Percentiles rank a stretch among this genome's conserved stretches.
These are phyloP conservation scores for Nyctibius grandis DNA, from an alignment of 2,797 vertebrate genomes.

Conservation along the genomic window DNA sequence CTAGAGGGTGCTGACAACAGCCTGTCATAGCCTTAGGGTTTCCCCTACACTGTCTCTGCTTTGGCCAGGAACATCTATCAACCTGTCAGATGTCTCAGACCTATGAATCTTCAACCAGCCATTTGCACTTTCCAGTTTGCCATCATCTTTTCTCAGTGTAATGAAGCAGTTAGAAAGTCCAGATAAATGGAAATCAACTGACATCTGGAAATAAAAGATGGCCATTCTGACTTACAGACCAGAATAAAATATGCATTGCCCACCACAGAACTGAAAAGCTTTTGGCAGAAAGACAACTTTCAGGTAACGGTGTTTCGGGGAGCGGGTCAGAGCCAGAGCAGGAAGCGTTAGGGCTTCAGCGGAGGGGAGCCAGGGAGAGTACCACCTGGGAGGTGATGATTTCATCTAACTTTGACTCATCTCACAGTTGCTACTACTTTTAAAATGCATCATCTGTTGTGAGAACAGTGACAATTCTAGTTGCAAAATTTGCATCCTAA, in stretches of 20 bases:
- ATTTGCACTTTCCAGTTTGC: not conserved
- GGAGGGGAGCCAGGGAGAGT: not conserved
- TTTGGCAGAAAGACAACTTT: not conserved
- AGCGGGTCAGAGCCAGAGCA: not conserved
- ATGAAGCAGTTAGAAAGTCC: not conserved
- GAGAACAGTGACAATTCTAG: not conserved
- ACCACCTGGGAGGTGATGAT: not conserved
- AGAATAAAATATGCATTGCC: not conserved
- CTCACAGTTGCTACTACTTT: conserved; percentile 2
- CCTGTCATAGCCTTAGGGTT: not conserved
- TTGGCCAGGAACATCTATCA: not conserved
- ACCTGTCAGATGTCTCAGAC: not conserved
- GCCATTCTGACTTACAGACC: not conserved
- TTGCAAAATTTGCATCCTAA: not conserved
- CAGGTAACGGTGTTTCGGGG: not conserved
- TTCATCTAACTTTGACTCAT: conserved; percentile 1
- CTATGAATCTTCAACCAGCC: not conserved
- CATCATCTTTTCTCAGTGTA: not conserved
- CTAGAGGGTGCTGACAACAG: not conserved
- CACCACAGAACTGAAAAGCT: not conserved
- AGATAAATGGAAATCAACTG: not conserved
- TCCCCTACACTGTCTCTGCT: not conserved
- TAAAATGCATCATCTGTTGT: conserved; percentile 4
- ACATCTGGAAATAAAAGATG: not conserved
- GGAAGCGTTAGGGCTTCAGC: not conserved